Conservation (phyloP, 2,888 invertebrate genomes). For the Eristalis arbustorum region DNA sequence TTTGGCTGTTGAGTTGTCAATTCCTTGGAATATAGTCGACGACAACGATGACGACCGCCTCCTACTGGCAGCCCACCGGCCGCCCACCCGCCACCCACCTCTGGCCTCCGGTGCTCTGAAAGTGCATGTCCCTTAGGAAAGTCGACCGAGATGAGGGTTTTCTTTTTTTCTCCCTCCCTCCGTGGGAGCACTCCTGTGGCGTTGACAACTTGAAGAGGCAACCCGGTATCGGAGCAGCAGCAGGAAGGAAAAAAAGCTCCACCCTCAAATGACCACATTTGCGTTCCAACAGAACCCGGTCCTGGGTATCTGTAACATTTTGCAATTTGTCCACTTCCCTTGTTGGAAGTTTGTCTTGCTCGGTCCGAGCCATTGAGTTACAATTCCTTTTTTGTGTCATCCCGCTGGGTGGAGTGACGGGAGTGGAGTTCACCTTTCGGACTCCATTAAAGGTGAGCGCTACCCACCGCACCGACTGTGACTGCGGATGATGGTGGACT, state of each 20-base stretch:
- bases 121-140: conserved; percentile 45
- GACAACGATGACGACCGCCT: conserved; percentile 5
- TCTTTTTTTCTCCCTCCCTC: background rate
- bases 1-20: conserved; percentile 53
- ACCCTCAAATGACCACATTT: conserved; percentile 67
- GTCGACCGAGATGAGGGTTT: conserved; percentile 14
- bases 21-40: conserved; percentile 24
- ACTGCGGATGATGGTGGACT: conserved; percentile 22
- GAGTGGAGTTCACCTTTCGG: conserved; percentile 37
- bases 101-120: background rate
- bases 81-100: background rate
- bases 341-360: conserved; percentile 64
- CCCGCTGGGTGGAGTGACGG: background rate
- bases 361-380: conserved; percentile 31
- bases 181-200: conserved; percentile 1
- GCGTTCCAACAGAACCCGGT: conserved; percentile 56
- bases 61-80: background rate
- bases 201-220: conserved; percentile 37
- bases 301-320: conserved; percentile 61
- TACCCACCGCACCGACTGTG: background rate
- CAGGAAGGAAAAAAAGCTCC: conserved; percentile 17
- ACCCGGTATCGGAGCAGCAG: conserved; percentile 2
- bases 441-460: conserved; percentile 65
- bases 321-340: conserved; percentile 67
- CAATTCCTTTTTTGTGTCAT: background rate